Conservation (phyloP, 2,113 vertebrate genomes). For the Mystacornis crossleyi region DNA sequence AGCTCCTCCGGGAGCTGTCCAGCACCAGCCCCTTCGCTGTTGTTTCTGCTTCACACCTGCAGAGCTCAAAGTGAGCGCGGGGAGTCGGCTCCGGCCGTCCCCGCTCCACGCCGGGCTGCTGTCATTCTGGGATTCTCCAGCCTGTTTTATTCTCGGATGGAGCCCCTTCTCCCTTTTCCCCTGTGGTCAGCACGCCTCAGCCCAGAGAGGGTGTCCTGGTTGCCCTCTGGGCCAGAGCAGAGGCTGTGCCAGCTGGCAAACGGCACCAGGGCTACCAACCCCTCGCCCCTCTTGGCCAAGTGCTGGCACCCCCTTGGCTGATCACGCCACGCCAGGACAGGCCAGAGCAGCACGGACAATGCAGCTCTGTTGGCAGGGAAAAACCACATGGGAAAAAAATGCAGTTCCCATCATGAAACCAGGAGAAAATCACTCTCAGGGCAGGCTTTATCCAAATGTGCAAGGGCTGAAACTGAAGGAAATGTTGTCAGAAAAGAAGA, state of each 20-base stretch:
- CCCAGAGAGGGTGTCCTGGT: not conserved
- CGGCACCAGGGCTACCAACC: not conserved
- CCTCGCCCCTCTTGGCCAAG: rapidly evolving
- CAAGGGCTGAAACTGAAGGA: not conserved
- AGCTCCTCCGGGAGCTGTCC: not conserved
- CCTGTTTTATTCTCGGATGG: rapidly evolving
- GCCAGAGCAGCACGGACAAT: not conserved
- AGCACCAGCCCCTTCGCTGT: not conserved
- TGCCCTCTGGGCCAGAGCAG: not conserved
- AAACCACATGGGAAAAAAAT: not conserved
- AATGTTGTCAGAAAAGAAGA: constrained; percentile 10
- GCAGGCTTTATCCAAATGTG: not conserved
- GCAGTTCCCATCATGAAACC: not conserved
- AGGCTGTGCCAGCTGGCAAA: not conserved
- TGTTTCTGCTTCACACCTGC: not conserved
- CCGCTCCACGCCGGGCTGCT: not conserved
- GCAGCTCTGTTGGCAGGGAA: not conserved
- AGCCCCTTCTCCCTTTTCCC: not conserved
- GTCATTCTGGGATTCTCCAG: not conserved
- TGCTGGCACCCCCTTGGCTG: not conserved
- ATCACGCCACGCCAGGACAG: not conserved
- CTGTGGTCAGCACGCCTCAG: not conserved
- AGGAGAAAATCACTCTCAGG: not conserved
- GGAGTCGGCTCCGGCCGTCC: not conserved
- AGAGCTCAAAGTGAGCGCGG: not conserved